phyloP scores from a whole-genome alignment of 1,140 invertebrate species.

The Onthophagus taurus region DNA sequence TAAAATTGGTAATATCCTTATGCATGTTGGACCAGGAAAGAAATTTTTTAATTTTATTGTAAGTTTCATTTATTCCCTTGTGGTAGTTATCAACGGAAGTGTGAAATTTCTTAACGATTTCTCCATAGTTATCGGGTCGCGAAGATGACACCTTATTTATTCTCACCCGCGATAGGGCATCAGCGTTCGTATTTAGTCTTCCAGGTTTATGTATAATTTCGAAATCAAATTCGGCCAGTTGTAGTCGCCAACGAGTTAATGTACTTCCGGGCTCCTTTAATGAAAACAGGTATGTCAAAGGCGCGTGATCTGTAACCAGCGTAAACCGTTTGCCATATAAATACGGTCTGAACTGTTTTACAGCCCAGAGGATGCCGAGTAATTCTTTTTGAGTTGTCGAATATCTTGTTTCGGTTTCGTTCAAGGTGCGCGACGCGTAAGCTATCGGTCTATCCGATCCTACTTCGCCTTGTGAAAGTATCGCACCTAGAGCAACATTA shows the following conservation, averaged over 20 bases:
- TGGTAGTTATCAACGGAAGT: too few relatives aligned
- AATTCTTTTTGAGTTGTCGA: conserved; percentile 36
- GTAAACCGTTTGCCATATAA: conserved; percentile 19
- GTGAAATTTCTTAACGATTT: too few relatives aligned
- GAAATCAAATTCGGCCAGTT: conserved; percentile 16
- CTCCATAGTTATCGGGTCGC: too few relatives aligned
- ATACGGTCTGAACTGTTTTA: conserved; percentile 21
- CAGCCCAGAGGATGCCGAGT: conserved; percentile 17
- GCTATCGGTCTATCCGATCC: conserved; percentile 26
- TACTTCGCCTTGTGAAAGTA: conserved; percentile 30
- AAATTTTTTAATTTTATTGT: too few relatives aligned
- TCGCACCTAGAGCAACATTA: conserved; percentile 32
- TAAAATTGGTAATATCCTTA: too few relatives aligned
- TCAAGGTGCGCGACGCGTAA: conserved; percentile 33
- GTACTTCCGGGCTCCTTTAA: conserved; percentile 33
- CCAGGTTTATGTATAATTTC: conserved; percentile 19
- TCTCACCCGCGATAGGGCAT: conserved; percentile 19
- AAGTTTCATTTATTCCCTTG: too few relatives aligned
- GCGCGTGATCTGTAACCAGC: conserved; percentile 13
- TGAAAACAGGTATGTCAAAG: conserved; percentile 3
- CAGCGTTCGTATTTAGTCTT: conserved; percentile 18
- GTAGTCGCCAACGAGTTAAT: conserved; percentile 42
- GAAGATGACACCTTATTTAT: too few relatives aligned
- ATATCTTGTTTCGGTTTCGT: conserved; percentile 34
- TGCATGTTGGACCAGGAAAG: too few relatives aligned